These are phyloP conservation scores for Mylabris sibirica DNA, from an alignment of 2,888 invertebrate species.

Conservation along the genomic window DNA sequence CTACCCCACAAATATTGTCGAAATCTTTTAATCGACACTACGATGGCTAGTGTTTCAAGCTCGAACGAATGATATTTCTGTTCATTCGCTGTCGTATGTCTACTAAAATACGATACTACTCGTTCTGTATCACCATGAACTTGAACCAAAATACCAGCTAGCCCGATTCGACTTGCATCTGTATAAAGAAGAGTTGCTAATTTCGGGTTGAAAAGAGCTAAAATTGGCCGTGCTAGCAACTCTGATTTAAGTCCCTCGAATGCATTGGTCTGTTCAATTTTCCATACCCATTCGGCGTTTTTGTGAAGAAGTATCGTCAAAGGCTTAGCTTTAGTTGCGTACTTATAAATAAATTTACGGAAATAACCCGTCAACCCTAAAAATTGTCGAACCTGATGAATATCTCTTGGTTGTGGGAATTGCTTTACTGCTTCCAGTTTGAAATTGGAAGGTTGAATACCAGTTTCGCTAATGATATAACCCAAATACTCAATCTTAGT, in stretches of 20 bases:
- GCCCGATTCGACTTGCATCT: conserved; percentile 26
- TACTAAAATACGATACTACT: conserved; percentile 43
- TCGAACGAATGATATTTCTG: conserved; percentile 46
- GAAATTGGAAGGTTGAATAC: conserved; percentile 17
- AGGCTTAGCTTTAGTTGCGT: conserved; percentile 16
- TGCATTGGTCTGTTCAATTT: conserved; percentile 8
- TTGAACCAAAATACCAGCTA: conserved; percentile 30
- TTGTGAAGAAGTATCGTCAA: conserved; percentile 26
- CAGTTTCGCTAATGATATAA: conserved; percentile 21
- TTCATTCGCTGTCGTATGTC: conserved; percentile 44
- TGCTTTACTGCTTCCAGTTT: conserved; percentile 23
- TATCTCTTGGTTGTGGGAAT: conserved; percentile 38
- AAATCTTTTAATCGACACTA: conserved; percentile 42
- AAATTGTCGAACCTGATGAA: conserved; percentile 43
- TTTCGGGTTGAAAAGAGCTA: conserved; percentile 22
- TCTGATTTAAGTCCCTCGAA: conserved; percentile 11
- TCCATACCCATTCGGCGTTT: conserved; percentile 23
- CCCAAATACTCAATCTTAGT: conserved; percentile 31
- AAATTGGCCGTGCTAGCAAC: conserved; percentile 19
- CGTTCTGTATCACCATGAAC: conserved; percentile 20
- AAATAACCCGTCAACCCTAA: conserved; percentile 46
- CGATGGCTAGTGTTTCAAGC: conserved; percentile 50
- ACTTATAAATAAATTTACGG: conserved; percentile 41
- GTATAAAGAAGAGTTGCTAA: conserved; percentile 22
- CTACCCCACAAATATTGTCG: conserved; percentile 42